Percentiles rank a stretch among this genome's conserved stretches.
phyloP scores from a whole-genome alignment of 2,797 vertebrate species.

The Amblyraja radiata region DNA sequence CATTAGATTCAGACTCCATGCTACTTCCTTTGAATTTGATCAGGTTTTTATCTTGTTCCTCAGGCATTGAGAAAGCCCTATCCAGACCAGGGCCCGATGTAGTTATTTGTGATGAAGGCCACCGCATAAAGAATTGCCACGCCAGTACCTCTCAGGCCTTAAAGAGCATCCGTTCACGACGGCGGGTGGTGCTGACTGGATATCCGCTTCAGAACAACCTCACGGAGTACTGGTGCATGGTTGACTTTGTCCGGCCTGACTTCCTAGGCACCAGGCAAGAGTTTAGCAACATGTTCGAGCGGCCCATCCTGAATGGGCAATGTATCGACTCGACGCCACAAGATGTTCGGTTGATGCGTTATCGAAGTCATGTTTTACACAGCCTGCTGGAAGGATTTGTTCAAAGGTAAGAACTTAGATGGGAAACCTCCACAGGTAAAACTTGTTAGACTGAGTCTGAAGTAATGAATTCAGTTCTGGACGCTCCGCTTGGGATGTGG shows the following conservation, averaged over 20 bases:
- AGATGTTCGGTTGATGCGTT: constrained; percentile 88
- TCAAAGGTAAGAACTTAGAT: constrained; percentile 71
- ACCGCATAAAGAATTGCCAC: constrained; percentile 97
- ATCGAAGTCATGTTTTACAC: constrained; percentile 91
- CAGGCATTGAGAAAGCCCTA: constrained; percentile 89
- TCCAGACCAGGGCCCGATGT: constrained; percentile 91
- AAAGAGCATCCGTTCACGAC: constrained; percentile 90
- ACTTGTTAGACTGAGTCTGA: background rate
- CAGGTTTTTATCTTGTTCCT: constrained; percentile 38
- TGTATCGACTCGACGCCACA: constrained; percentile 92
- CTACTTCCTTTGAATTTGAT: background rate
- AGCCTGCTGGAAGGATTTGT: constrained; percentile 94
- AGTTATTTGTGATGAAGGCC: constrained; percentile 97
- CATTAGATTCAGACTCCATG: background rate
- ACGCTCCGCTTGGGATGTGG: too few species aligned
- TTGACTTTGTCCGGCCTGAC: constrained; percentile 93
- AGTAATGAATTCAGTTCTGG: background rate
- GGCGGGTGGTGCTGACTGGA: constrained; percentile 86
- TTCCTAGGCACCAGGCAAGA: constrained; percentile 91
- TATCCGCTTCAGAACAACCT: constrained; percentile 97
- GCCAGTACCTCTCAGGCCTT: constrained; percentile 95
- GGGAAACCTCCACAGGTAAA: background rate
- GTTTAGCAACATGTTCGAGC: constrained; percentile 98
- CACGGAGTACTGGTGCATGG: constrained; percentile 98
- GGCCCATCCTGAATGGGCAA: constrained; percentile 93